phyloP scores from a whole-genome alignment of 2,797 vertebrate species.

The Cyclura pinguis region DNA sequence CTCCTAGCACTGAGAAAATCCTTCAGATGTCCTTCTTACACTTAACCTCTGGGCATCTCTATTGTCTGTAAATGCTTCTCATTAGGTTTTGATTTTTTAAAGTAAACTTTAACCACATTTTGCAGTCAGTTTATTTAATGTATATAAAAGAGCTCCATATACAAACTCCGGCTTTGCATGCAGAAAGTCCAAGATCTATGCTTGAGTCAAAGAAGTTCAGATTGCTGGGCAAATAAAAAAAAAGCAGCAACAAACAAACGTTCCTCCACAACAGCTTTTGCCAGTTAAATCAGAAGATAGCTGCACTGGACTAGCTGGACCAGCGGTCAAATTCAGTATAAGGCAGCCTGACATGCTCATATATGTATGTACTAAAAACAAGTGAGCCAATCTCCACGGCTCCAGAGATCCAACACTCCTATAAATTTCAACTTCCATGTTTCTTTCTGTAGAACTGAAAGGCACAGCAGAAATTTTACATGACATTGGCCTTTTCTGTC shows the following conservation, averaged over 20 bases:
- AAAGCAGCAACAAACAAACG: too few relatives aligned
- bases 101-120: background rate
- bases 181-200: background rate
- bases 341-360: too few relatives aligned
- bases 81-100: constrained; percentile 62
- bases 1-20: constrained; percentile 63
- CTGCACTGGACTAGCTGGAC: background rate
- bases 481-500: background rate
- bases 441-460: background rate
- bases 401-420: background rate
- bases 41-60: constrained; percentile 59
- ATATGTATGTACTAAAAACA: background rate
- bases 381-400: background rate
- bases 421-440: background rate
- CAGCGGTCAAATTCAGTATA: background rate
- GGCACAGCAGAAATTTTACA: background rate
- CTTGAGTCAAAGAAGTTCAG: background rate
- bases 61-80: constrained; percentile 63
- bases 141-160: background rate
- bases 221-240: background rate
- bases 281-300: background rate
- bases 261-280: too few relatives aligned
- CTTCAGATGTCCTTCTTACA: constrained; percentile 59
- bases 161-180: background rate
- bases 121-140: background rate